phyloP scores from a whole-genome alignment of 2,113 vertebrate species.

The Aphelocoma coerulescens region DNA sequence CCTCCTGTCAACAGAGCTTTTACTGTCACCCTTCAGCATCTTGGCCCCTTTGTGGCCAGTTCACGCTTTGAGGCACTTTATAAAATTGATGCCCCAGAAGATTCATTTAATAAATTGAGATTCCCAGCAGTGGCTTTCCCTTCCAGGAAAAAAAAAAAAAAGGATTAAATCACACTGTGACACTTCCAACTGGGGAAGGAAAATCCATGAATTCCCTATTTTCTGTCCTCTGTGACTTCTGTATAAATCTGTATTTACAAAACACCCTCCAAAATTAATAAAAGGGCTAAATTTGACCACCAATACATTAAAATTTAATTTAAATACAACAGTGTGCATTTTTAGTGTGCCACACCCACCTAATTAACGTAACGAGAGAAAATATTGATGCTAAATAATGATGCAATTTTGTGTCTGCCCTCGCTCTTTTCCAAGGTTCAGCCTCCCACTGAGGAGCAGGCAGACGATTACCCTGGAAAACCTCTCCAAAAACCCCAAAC shows the following conservation, averaged over 20 bases:
- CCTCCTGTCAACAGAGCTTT: constrained; percentile 47
- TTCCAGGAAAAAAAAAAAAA: constrained; percentile 4
- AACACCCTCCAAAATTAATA: background rate
- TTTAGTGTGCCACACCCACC: background rate
- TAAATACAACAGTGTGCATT: background rate
- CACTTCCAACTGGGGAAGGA: background rate
- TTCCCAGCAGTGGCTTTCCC: constrained; percentile 39
- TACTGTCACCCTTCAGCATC: constrained; percentile 22
- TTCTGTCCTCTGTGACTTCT: background rate
- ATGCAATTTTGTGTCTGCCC: constrained; percentile 19
- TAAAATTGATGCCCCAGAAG: constrained; percentile 29
- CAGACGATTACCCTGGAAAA: constrained; percentile 47
- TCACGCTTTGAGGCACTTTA: constrained; percentile 22
- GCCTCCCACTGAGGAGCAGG: background rate
- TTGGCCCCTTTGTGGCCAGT: background rate
- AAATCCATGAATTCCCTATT: background rate
- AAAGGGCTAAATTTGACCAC: background rate
- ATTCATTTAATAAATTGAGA: constrained; percentile 52
- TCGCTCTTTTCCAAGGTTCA: background rate
- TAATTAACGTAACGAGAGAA: background rate
- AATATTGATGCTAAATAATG: background rate
- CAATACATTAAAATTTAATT: background rate
- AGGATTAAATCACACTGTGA: constrained; percentile 1
- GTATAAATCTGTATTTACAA: background rate
- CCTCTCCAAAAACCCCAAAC: background rate